These are phyloP conservation scores for Pristionchus mayeri DNA, from an alignment of 2,888 invertebrate genomes.

Conservation along the genomic window DNA sequence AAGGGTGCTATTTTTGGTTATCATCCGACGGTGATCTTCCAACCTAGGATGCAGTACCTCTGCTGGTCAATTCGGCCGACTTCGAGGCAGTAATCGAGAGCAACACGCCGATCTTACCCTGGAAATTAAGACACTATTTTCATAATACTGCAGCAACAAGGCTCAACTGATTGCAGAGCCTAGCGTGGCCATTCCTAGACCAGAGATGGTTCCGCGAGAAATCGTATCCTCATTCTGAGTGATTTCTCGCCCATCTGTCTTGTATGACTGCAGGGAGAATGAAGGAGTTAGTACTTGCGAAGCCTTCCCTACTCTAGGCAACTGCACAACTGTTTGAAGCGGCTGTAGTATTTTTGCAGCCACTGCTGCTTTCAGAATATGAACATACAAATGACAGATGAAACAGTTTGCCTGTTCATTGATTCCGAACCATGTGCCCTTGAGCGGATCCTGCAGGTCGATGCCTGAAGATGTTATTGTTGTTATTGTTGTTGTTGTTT, in stretches of 20 bases:
- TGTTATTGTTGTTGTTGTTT: not conserved
- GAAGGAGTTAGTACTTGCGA: no score
- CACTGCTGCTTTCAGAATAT: no score
- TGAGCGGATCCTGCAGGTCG: conserved; percentile 42
- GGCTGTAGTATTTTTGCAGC: not conserved
- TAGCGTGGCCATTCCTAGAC: not conserved
- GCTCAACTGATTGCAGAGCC: not conserved
- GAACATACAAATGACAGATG: not conserved
- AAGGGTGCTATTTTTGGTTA: no score
- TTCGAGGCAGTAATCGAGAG: conserved; percentile 31
- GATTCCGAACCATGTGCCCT: conserved; percentile 47
- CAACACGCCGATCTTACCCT: conserved; percentile 34
- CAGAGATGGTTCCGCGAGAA: not conserved
- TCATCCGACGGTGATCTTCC: not conserved
- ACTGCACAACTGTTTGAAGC: no score
- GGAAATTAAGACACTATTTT: not conserved
- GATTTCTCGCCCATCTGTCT: not conserved
- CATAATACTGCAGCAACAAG: not conserved
- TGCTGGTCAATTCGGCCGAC: not conserved
- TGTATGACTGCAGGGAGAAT: not conserved
- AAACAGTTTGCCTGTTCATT: not conserved
- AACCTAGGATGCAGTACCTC: not conserved
- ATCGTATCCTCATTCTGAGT: not conserved
- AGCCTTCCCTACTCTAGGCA: no score
- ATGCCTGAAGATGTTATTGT: conserved; percentile 1